Evolutionary conservation across 2,113 vertebrate species (phyloP).

Genomic region (Brachypodius melanocephalos): DNA sequence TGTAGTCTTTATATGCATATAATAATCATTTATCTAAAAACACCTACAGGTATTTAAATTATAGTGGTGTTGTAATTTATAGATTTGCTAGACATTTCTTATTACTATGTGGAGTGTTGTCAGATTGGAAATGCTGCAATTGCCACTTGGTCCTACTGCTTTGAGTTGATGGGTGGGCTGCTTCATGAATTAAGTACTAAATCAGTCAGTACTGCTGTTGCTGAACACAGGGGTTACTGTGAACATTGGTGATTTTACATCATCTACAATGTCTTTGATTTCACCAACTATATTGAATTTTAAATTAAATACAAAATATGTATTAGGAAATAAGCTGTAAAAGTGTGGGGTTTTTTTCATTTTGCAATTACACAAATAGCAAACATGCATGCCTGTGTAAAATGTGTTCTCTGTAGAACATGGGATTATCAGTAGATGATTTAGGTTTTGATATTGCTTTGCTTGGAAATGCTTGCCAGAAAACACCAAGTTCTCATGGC

Average conservation of each 20-base stretch:
- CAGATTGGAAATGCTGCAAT: background rate
- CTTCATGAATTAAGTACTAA: background rate
- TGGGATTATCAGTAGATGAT: background rate
- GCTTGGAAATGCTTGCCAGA: background rate
- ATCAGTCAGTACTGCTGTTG: background rate
- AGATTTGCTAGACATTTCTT: background rate
- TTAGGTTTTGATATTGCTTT: background rate
- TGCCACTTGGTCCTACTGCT: background rate
- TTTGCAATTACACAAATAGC: background rate
- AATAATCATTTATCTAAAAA: background rate
- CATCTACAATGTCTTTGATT: background rate
- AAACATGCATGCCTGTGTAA: background rate
- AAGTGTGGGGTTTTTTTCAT: background rate
- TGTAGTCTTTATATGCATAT: too few relatives aligned
- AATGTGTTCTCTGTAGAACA: background rate
- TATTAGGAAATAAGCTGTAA: background rate
- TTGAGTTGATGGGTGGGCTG: background rate
- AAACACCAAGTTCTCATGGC: background rate
- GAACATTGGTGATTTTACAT: background rate
- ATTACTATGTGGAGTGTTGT: background rate
- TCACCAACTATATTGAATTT: background rate
- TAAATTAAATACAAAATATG: background rate
- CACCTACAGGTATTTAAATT: background rate
- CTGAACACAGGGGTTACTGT: background rate
- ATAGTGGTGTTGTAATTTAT: background rate